Evolutionary conservation across 2,113 vertebrate genomes (phyloP).

Genomic region (Epinephelus fuscoguttatus): DNA sequence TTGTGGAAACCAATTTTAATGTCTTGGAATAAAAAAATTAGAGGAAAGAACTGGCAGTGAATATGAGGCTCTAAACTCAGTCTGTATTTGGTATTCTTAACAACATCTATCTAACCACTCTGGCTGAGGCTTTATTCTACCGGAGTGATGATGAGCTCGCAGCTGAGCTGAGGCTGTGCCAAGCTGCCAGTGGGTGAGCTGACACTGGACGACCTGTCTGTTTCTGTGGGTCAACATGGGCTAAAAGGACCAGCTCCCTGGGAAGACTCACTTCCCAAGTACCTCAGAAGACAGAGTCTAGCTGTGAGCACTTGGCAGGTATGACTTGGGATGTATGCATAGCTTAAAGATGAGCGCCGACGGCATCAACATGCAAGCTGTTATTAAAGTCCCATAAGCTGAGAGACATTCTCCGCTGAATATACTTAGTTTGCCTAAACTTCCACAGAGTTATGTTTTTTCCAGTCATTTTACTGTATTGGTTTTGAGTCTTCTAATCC

Average conservation of each 20-base stretch:
- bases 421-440: slow-evolving; percentile 55
- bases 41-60: slow-evolving; percentile 17
- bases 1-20: slow-evolving; percentile 22
- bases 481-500: slow-evolving; percentile 30
- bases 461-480: slow-evolving; percentile 15
- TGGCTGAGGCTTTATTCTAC: slow-evolving; percentile 41
- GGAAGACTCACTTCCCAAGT: slow-evolving; percentile 28
- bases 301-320: slow-evolving; percentile 26
- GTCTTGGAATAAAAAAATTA: background rate
- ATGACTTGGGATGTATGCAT: background rate
- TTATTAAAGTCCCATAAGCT: slow-evolving; percentile 35
- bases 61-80: slow-evolving; percentile 15
- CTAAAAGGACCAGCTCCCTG: slow-evolving; percentile 28
- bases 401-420: slow-evolving; percentile 20
- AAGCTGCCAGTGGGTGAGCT: slow-evolving; percentile 52
- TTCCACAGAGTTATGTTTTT: slow-evolving; percentile 12
- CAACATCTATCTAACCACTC: slow-evolving; percentile 15
- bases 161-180: slow-evolving; percentile 59
- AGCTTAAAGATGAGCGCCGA: slow-evolving; percentile 10
- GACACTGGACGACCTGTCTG: slow-evolving; percentile 56
- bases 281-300: slow-evolving; percentile 30
- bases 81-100: slow-evolving; percentile 43
- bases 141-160: slow-evolving; percentile 51
- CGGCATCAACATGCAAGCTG: slow-evolving; percentile 28
- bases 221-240: slow-evolving; percentile 48